phyloP scores from a whole-genome alignment of 2,113 vertebrate species.

The Orthonyx spaldingii region DNA sequence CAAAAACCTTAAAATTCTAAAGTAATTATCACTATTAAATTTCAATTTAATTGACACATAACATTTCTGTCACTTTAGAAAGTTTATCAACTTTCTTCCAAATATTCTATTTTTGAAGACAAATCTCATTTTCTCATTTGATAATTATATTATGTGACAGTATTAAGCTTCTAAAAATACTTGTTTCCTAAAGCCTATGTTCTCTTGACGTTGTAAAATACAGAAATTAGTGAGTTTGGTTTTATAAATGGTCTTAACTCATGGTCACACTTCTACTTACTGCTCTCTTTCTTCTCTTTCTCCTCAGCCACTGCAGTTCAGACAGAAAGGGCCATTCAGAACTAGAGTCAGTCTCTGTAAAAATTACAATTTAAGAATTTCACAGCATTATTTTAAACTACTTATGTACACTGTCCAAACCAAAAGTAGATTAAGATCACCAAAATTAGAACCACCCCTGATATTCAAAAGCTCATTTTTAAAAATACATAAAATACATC shows the following conservation, averaged over 20 bases:
- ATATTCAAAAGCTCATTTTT: background rate
- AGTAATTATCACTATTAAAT: background rate
- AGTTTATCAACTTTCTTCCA: background rate
- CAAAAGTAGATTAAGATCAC: background rate
- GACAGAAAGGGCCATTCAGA: slow-evolving; percentile 76
- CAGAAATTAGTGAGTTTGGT: background rate
- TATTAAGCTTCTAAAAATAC: background rate
- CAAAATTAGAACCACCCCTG: background rate
- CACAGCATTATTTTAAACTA: background rate
- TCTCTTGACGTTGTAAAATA: background rate
- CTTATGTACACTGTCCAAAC: background rate
- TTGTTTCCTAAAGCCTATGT: background rate
- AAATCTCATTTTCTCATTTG: background rate
- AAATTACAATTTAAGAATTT: slow-evolving; percentile 35
- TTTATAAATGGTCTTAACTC: background rate
- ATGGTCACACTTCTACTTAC: slow-evolving; percentile 71
- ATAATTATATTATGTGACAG: background rate
- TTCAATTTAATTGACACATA: background rate
- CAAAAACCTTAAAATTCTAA: background rate
- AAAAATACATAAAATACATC: background rate
- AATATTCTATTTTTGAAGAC: background rate
- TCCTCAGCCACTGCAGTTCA: slow-evolving; percentile 86
- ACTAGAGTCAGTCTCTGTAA: slow-evolving; percentile 73
- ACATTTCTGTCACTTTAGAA: background rate
- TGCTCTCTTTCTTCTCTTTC: slow-evolving; percentile 87